phyloP scores from a whole-genome alignment of 2,113 vertebrate genomes.

The Muntiacus muntjak region DNA sequence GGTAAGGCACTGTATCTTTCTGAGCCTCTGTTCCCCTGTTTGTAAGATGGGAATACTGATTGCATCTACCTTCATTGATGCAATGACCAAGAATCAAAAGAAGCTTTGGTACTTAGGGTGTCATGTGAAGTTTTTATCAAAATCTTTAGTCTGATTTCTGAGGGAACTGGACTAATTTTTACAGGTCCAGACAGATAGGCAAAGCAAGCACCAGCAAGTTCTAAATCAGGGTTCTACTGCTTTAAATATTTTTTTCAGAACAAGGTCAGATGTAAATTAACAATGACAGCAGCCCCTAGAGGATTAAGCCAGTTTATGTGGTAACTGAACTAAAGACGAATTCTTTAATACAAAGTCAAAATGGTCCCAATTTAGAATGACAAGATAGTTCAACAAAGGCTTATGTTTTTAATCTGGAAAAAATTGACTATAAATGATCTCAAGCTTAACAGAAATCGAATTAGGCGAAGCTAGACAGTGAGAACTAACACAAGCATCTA shows the following conservation, averaged over 20 bases:
- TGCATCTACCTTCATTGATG: not conserved
- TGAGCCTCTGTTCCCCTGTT: not conserved
- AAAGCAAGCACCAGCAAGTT: not conserved
- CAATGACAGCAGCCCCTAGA: constrained; percentile 5
- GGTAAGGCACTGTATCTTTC: not conserved
- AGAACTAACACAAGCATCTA: not conserved
- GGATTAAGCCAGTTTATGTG: not conserved
- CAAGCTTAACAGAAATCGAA: constrained; percentile 33
- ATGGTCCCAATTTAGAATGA: constrained; percentile 35
- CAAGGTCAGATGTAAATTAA: constrained; percentile 54
- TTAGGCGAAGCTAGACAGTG: not conserved
- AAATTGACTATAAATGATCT: not conserved
- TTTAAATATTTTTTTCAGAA: constrained; percentile 55
- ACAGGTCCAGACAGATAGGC: not conserved
- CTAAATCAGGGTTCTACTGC: constrained; percentile 32
- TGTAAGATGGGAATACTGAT: not conserved
- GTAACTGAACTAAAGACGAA: constrained; percentile 27
- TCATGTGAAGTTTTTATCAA: not conserved
- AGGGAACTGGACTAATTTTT: not conserved
- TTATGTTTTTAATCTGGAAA: constrained; percentile 47
- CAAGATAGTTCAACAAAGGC: constrained; percentile 24
- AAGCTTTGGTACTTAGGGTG: not conserved
- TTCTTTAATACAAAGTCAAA: constrained; percentile 27
- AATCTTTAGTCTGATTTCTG: constrained; percentile 3
- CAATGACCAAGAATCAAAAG: not conserved